Percentiles rank a stretch among this genome's conserved stretches.
Conservation (phyloP, 1,140 invertebrate genomes). For the Cyrtorhinus lividipennis region DNA sequence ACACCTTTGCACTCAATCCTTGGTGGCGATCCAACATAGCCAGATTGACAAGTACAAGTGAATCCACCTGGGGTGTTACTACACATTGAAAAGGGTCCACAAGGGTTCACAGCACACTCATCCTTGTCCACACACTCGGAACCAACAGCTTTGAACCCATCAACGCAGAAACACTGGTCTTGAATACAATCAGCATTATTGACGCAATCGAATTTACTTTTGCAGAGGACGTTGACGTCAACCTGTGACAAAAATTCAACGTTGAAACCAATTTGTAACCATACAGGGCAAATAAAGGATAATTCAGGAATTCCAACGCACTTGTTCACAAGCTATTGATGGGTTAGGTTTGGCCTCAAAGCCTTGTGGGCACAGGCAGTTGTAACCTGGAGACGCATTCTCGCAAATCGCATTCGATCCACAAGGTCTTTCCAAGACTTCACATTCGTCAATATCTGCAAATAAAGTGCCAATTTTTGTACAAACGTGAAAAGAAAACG, state of each 20-base stretch:
- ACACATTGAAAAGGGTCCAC: slow-evolving; percentile 69
- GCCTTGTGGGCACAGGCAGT: slow-evolving; percentile 76
- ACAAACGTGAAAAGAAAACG: neutral
- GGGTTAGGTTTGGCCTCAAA: slow-evolving; percentile 66
- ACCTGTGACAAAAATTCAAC: slow-evolving; percentile 36
- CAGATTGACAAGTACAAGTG: slow-evolving; percentile 72
- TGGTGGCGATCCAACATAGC: slow-evolving; percentile 70
- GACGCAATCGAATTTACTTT: slow-evolving; percentile 77
- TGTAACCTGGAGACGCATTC: slow-evolving; percentile 72
- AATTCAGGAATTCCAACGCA: slow-evolving; percentile 28
- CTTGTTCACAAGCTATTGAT: slow-evolving; percentile 72
- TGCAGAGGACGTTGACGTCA: slow-evolving; percentile 71
- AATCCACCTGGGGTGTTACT: slow-evolving; percentile 69
- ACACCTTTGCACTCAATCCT: slow-evolving; percentile 57
- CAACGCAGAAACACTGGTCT: slow-evolving; percentile 77
- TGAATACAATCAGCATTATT: slow-evolving; percentile 82
- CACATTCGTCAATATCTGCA: slow-evolving; percentile 80
- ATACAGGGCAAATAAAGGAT: neutral
- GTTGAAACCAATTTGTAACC: slow-evolving; percentile 1
- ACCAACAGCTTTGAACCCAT: slow-evolving; percentile 66
- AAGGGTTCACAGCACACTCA: slow-evolving; percentile 61
- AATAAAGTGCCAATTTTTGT: slow-evolving; percentile 10
- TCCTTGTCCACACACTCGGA: slow-evolving; percentile 66
- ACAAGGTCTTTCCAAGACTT: slow-evolving; percentile 62
- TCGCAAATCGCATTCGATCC: slow-evolving; percentile 74